A percentile compares a stretch with the other conserved stretches of the same genome.
Conservation (phyloP, 2,113 vertebrate genomes). For the Buteo buteo region DNA sequence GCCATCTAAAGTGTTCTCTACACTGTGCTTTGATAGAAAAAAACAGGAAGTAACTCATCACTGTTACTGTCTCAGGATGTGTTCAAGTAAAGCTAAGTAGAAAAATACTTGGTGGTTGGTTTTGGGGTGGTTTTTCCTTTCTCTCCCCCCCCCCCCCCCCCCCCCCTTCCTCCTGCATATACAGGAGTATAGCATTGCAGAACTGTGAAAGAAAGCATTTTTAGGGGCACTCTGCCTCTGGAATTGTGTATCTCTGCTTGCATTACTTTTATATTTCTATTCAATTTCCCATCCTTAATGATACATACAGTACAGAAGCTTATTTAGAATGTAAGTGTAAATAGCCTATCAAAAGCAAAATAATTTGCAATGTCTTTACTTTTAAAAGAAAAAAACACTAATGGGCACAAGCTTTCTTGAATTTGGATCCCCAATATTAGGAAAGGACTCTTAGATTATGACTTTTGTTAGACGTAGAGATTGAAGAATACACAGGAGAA, state of each 20-base stretch:
- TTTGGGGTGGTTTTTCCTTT: too few relatives aligned
- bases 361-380: neutral
- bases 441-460: neutral
- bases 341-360: neutral
- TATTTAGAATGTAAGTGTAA: neutral
- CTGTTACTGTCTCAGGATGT: neutral
- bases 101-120: neutral
- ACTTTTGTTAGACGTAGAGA: neutral
- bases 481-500: neutral
- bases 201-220: neutral
- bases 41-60: neutral
- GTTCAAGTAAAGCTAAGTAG: neutral
- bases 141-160: too few relatives aligned
- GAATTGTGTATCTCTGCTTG: neutral
- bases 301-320: neutral
- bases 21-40: neutral
- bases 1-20: neutral
- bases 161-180: neutral
- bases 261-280: neutral
- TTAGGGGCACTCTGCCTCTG: neutral
- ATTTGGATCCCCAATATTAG: neutral
- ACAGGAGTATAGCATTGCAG: neutral
- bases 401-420: neutral
- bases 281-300: neutral
- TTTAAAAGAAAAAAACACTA: neutral